Evolutionary conservation across 2,797 vertebrate species (phyloP).

Genomic region (Leptoclinus maculatus): DNA sequence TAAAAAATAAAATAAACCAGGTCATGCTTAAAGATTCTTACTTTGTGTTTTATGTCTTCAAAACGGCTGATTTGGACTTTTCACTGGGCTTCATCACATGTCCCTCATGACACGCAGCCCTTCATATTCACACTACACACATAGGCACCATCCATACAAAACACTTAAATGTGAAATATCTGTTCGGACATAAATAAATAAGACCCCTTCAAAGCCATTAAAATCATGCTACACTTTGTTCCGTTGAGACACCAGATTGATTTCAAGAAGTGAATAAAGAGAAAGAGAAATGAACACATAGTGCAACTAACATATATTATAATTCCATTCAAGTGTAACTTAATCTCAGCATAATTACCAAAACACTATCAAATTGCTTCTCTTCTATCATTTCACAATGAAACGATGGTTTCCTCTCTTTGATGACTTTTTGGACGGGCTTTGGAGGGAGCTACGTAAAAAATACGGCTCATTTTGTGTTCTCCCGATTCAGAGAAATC

Average conservation of each 20-base stretch:
- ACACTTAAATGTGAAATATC: conserved; percentile 43
- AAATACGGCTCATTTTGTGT: conserved; percentile 32
- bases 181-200: conserved; percentile 37
- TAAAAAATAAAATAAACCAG: conserved; percentile 62
- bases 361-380: conserved; percentile 22
- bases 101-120: conserved; percentile 42
- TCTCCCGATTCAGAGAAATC: conserved; percentile 14
- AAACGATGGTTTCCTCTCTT: conserved; percentile 26
- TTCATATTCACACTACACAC: conserved; percentile 39
- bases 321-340: conserved; percentile 32
- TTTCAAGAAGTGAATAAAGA: conserved; percentile 39
- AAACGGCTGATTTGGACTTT: conserved; percentile 69
- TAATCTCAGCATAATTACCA: conserved; percentile 22
- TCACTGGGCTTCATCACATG: conserved; percentile 40
- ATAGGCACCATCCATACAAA: conserved; percentile 57
- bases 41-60: conserved; percentile 29
- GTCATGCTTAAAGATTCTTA: conserved; percentile 69
- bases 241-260: conserved; percentile 38
- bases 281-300: conserved; percentile 20
- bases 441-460: conserved; percentile 32
- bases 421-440: conserved; percentile 60
- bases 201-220: conserved; percentile 45
- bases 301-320: conserved; percentile 36
- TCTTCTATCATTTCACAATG: conserved; percentile 23
- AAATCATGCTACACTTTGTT: conserved; percentile 63